Evolutionary conservation across 2,797 vertebrate species (phyloP), one percentile per base, ranked within the genome.

Genomic region (Intellagama lesueurii): DNA sequence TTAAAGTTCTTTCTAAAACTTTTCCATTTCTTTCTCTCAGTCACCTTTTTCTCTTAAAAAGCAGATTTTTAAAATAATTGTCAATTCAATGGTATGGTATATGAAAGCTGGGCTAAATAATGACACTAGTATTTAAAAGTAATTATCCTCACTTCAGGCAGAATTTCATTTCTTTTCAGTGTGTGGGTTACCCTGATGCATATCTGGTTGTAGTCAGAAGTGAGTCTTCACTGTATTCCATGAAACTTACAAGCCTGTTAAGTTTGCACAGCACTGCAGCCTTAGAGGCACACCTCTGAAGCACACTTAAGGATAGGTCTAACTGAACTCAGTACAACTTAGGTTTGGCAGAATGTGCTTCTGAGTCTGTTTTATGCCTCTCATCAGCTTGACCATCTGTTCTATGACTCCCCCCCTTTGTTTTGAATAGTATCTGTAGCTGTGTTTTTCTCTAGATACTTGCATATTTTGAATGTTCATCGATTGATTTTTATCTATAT

Each of bases 1-100:
- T 90, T 83, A 93, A 90, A 92, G 35, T 73, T 75, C n/a, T 84
- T 80, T 90, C 75, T 72, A 5, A 70, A 83, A 72, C 35, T 87
- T 87, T 83, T 8, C 87, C 2, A 83, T 14, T n/a, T 84, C 80
- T 91, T 77, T 88, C 52, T 64, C 4, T 32, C 28, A 87, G 72
- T 68, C 35, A 88, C 68, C 83, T 76, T 75, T 81, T 75, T 76
- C 17, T 44, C 7, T 82, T 72, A 81, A 87, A 87, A 77, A 82
- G 17, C 44, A 81, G 70, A 44, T 60, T 76, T 68, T 35, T 35
- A 77, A 77, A 77, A 66, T 81, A 66, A 84, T 72, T 84, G 72
- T n/a, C 47, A 82, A 40, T 82, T 76, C 44, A 82, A 35, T 81
- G 24, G 22, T 76, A 16, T 49, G 44, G 49, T 28, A 17, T 56